Base-by-base conservation (phyloP, 2,113 vertebrate species). In the Mastomys natalensis region DNA sequence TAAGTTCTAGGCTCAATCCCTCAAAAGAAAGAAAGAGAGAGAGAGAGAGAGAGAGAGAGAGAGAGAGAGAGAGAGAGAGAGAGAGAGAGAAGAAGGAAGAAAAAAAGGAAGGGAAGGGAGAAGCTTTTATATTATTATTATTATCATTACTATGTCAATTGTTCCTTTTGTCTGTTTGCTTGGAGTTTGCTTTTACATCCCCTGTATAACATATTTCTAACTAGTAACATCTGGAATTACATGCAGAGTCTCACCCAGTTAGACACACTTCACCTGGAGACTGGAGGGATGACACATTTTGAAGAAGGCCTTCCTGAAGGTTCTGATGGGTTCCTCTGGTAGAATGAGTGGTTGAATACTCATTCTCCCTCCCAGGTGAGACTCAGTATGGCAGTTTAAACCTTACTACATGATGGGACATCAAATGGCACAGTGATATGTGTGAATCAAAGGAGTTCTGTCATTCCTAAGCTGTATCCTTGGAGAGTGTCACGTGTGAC, bases 241-340 rank as follows among this genome's bases (percentile, higher is more conserved):
- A 81, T 7, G 13, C 62, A 70, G 40, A 97, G 78, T 76, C 91
- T 73, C 85, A 64, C 43, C n/a, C 70, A 78, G 87, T 66, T 60
- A 81, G 78, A 17, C 19, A 80, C n/a, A 24, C 6, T 91, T 53
- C 45, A 12, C 40, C 76, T 73, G 31, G 9, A 58, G 21, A 13
- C 19, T 45, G 12, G 31, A 89, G 95, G n/a, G 12, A 88, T 68
- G 48, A 24, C n/a, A 48, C 3, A 92, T 53, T 95, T 60, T 87
- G 93, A 97, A 81, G 90, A 93, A 95, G 55, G 24, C 8, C 45
- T 92, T 90, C n/a, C 43, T 29, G 93, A 84, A 82, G 55, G 78
- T 77, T 87, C 89, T 90, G 55, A 40, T 34, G 34, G 6, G 11
- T 76, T 72, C 5, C 85, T 89, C n/a, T 84, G 37, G 37, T 53